Conservation (phyloP, 2,888 invertebrate genomes). For the Heliconius cydno region DNA sequence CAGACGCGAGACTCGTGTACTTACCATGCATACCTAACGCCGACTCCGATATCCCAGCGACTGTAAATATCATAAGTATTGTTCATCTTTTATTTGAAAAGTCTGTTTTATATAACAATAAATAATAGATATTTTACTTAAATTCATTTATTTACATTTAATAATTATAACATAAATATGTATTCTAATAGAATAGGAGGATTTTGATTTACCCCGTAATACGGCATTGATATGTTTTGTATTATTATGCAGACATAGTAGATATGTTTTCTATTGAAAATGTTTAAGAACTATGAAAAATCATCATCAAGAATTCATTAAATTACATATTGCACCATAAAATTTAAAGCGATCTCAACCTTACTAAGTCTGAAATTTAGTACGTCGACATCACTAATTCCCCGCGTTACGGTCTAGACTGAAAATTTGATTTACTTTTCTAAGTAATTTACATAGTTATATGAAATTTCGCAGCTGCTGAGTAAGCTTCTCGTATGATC, state of each 20-base stretch:
- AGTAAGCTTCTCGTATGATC: background rate
- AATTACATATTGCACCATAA: background rate
- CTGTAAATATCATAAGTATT: conserved; percentile 8
- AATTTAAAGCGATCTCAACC: background rate
- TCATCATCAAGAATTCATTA: background rate
- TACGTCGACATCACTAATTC: conserved; percentile 23
- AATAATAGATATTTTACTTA: background rate
- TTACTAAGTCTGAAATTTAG: conserved; percentile 9
- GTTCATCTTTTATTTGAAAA: background rate
- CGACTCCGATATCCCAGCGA: conserved; percentile 3
- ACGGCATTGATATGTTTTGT: no score
- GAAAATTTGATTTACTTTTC: conserved; percentile 47
- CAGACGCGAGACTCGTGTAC: conserved; percentile 33
- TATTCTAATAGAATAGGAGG: no score
- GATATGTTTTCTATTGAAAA: background rate
- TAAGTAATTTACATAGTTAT: conserved; percentile 46
- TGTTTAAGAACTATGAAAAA: background rate
- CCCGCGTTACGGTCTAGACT: conserved; percentile 36
- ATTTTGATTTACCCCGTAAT: no score
- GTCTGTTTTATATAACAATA: background rate
- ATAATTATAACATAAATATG: no score
- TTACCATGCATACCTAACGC: conserved; percentile 24
- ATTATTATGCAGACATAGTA: no score
- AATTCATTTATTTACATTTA: no score
- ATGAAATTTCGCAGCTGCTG: conserved; percentile 30